phyloP scores from a whole-genome alignment of 53 echinoderm and acorn worm species.

The Holothuria leucospilota region DNA sequence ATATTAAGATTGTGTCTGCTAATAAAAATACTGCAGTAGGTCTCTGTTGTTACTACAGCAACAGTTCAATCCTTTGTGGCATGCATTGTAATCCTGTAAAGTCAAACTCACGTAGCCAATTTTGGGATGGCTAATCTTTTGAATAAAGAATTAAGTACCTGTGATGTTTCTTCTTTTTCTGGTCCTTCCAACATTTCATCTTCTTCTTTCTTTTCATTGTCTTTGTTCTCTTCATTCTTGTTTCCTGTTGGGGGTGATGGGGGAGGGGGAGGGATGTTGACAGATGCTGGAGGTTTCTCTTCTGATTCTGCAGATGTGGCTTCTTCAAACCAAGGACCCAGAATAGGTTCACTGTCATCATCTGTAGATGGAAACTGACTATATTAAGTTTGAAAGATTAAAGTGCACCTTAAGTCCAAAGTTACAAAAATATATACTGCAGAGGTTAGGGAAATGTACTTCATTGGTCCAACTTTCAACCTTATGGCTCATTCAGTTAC shows the following conservation, averaged over 20 bases:
- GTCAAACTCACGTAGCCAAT: not conserved
- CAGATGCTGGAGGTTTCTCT: conserved; percentile 72
- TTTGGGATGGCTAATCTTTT: not conserved
- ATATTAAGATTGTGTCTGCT: too few relatives aligned
- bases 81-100: not conserved
- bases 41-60: too few relatives aligned
- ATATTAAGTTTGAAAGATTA: too few relatives aligned
- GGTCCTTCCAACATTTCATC: conserved; percentile 57
- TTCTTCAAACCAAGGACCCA: conserved; percentile 98
- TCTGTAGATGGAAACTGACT: conserved; percentile 45
- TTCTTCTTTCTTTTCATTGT: conserved; percentile 51
- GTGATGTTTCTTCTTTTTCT: conserved; percentile 88
- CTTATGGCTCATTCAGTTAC: too few relatives aligned
- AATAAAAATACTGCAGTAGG: too few relatives aligned
- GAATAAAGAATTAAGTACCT: conserved; percentile 57
- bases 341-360: conserved; percentile 99
- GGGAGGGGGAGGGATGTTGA: conserved; percentile 77
- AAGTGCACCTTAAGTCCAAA: too few relatives aligned
- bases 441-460: too few relatives aligned
- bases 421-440: too few relatives aligned
- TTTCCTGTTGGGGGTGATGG: conserved; percentile 74
- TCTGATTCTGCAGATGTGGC: conserved; percentile 89
- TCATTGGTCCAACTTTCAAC: too few relatives aligned
- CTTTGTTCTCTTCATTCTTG: conserved; percentile 73
- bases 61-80: too few relatives aligned